Conservation (phyloP, 2,797 vertebrate species). For the Xiphophorus birchmanni region DNA sequence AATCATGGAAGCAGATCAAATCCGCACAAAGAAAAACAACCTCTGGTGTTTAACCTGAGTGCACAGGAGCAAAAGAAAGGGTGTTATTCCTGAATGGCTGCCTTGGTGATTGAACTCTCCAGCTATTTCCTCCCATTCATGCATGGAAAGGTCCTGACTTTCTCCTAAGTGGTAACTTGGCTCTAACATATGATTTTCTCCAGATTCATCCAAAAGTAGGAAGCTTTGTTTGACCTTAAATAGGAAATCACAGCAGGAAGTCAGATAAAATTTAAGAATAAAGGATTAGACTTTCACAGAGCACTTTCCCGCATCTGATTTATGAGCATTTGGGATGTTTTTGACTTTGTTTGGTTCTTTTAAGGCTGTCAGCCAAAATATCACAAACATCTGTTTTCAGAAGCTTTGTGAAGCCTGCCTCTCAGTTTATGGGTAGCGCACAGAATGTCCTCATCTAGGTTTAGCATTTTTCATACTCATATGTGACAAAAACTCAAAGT, state of each 20-base stretch:
- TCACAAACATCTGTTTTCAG: constrained; percentile 34
- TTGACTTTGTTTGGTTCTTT: constrained; percentile 18
- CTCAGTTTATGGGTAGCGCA: constrained; percentile 4
- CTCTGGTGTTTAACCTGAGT: constrained; percentile 56
- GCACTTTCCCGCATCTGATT: constrained; percentile 63
- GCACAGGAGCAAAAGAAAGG: constrained; percentile 55
- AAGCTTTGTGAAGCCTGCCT: not conserved
- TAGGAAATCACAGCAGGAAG: constrained; percentile 76
- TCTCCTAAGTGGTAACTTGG: constrained; percentile 75
- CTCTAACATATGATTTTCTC: constrained; percentile 45
- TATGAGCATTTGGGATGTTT: constrained; percentile 51
- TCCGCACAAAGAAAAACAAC: constrained; percentile 60
- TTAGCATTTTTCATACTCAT: not conserved
- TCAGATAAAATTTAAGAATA: constrained; percentile 72
- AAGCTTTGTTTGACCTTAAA: constrained; percentile 63
- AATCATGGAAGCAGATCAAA: constrained; percentile 51
- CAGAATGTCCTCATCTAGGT: not conserved
- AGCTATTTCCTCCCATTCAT: constrained; percentile 83
- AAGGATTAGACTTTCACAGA: constrained; percentile 53
- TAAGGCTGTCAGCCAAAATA: constrained; percentile 10
- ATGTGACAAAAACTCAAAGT: constrained; percentile 13
- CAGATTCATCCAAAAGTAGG: constrained; percentile 57
- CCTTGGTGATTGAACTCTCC: constrained; percentile 65
- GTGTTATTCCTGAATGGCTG: constrained; percentile 67
- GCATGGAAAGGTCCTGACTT: constrained; percentile 74